Base-by-base conservation (phyloP, 2,797 vertebrate species). In the Macroramphosus scolopax region DNA sequence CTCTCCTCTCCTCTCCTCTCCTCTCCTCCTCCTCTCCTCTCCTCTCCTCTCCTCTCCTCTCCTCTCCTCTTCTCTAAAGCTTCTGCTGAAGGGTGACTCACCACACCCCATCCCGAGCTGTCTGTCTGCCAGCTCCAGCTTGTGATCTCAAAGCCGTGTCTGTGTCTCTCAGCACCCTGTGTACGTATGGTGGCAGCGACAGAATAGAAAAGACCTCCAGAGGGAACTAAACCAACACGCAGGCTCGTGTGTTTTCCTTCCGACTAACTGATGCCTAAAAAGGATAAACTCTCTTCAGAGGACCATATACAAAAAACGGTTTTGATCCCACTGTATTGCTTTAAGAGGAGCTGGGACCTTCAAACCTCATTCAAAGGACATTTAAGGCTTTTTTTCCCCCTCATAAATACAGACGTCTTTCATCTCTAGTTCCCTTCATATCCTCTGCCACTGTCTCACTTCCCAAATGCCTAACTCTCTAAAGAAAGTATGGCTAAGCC, bases 401-500 rank as follows among this genome's bases (percentile, higher is more conserved):
- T 52, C 49, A 50, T 31, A 24, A 43, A 48, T 16, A 29, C 43
- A 36, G 13, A 39, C 15, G 8, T 48, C 53, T 72, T 54, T 78
- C 39, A 68, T 64, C 55, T 56, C 43, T 3, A n/a, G 22, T 13
- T 43, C 11, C 47, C 8, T 51, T 41, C 3, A 29, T 36, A 33
- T 32, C n/a, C 15, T 1, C 1, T 51, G 49, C 47, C 63, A 42
- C 38, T 59, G 47, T 53, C 44, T 63, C 51, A 45, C 58, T 44
- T 51, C 11, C 38, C 24, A 41, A 65, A 57, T 60, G 46, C 58
- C 41, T 57, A 74, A 73, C 49, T 80, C 66, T 42, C 52, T 75
- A 20, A 77, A 70, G 66, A 81, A 76, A 78, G 64, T 64, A 46
- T 62, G 50, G 35, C 62, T 78, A 80, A 86, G 72, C 65, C 67